Evolutionary conservation across 2,797 vertebrate genomes (phyloP).

Genomic region (Tokudaia tokunoshimensis): DNA sequence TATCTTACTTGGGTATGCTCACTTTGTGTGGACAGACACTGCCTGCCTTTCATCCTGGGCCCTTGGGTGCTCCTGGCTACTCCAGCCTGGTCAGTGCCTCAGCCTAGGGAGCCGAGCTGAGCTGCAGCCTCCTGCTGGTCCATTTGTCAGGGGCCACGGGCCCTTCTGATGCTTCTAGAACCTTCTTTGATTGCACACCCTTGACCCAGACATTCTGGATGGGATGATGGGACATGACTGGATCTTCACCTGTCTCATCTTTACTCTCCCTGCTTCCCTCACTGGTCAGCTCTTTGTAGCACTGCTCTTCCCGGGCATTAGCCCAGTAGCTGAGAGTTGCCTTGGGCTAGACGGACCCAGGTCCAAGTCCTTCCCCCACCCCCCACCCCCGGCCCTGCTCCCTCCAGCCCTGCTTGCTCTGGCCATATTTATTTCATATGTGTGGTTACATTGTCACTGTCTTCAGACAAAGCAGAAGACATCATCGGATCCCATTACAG

Average conservation of each 20-base stretch:
- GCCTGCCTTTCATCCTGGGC: not conserved
- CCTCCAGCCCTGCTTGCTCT: too few relatives aligned
- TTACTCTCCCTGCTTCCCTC: not conserved
- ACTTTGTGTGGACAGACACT: accelerated
- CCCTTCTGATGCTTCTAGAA: not conserved
- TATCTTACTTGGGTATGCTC: not conserved
- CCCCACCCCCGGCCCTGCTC: too few relatives aligned
- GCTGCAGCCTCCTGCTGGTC: not conserved
- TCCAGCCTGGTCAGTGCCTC: not conserved
- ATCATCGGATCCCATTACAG: too few relatives aligned
- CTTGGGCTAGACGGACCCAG: not conserved
- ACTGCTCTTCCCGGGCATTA: not conserved
- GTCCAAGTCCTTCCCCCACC: not conserved
- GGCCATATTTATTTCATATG: too few relatives aligned
- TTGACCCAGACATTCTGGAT: not conserved
- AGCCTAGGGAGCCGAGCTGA: too few relatives aligned
- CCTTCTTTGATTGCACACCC: not conserved
- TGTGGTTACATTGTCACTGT: too few relatives aligned
- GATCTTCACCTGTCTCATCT: not conserved
- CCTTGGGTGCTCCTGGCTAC: not conserved
- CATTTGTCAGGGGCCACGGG: not conserved
- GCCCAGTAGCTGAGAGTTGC: not conserved
- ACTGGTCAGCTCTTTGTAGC: not conserved
- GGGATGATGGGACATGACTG: not conserved
- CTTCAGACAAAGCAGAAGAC: too few relatives aligned